These are phyloP conservation scores for Andrena bucephala DNA, from an alignment of 2,888 invertebrate species.

Conservation along the genomic window DNA sequence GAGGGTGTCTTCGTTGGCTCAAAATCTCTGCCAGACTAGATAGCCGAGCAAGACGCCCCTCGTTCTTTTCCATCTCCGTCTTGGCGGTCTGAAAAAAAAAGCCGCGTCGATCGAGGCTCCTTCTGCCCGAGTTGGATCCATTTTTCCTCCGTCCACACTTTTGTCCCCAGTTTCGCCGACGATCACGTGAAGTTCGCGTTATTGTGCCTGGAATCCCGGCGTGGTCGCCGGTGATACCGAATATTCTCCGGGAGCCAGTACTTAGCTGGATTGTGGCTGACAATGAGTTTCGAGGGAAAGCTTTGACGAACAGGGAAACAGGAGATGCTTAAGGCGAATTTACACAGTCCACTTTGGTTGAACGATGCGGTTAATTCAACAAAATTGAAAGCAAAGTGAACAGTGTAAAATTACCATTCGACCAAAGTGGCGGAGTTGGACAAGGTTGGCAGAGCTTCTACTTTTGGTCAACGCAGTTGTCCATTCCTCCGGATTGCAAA, in stretches of 20 bases:
- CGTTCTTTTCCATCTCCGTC: conserved; percentile 39
- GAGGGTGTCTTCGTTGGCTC: conserved; percentile 77
- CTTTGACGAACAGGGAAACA: too few species aligned
- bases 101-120: conserved; percentile 50
- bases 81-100: conserved; percentile 38
- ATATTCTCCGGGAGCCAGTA: not conserved
- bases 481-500: too few species aligned
- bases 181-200: conserved; percentile 36
- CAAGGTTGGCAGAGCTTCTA: too few species aligned
- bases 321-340: too few species aligned
- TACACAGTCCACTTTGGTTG: too few species aligned
- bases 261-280: conserved; percentile 30
- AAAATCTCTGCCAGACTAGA: conserved; percentile 71
- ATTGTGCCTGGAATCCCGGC: conserved; percentile 44
- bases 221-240: not conserved
- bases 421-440: too few species aligned
- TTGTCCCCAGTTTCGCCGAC: conserved; percentile 26
- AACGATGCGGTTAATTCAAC: too few species aligned
- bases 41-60: conserved; percentile 61
- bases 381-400: too few species aligned
- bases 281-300: conserved; percentile 6
- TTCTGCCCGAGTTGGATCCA: conserved; percentile 30
- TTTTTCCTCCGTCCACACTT: conserved; percentile 12
- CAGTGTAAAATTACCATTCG: too few species aligned
- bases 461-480: too few species aligned